Conservation (phyloP, 2,888 invertebrate genomes). For the Ptychoptera contaminata region DNA sequence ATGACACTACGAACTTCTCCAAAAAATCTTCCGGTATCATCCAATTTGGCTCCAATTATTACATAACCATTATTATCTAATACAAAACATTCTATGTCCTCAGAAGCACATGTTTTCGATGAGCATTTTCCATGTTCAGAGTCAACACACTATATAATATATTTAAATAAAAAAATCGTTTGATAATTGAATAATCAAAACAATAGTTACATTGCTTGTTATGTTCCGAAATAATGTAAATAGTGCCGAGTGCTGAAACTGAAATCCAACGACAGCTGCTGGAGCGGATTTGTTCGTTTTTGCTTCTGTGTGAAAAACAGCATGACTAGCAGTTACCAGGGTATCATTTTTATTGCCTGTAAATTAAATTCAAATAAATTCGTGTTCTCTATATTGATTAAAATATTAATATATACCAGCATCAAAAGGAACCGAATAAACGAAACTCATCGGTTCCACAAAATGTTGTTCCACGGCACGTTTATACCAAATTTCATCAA, state of each 20-base stretch:
- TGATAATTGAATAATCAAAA: slow-evolving; percentile 1
- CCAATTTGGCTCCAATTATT: slow-evolving; percentile 53
- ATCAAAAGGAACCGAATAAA: slow-evolving; percentile 63
- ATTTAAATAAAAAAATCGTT: no score
- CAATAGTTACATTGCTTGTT: slow-evolving; percentile 47
- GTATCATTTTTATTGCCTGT: slow-evolving; percentile 36
- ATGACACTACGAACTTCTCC: slow-evolving; percentile 68
- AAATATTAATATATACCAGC: slow-evolving; percentile 23
- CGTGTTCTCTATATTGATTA: not conserved
- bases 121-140: not conserved
- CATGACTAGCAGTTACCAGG: slow-evolving; percentile 72
- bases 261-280: slow-evolving; percentile 57
- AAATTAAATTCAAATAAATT: not conserved
- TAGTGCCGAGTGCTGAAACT: slow-evolving; percentile 65
- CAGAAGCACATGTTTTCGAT: slow-evolving; percentile 42
- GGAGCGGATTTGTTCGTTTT: slow-evolving; percentile 39
- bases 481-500: slow-evolving; percentile 80
- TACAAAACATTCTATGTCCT: slow-evolving; percentile 63
- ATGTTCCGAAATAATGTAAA: slow-evolving; percentile 63
- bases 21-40: slow-evolving; percentile 70
- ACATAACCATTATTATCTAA: slow-evolving; percentile 84
- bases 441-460: slow-evolving; percentile 60
- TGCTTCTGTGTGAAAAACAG: slow-evolving; percentile 51
- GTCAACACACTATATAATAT: slow-evolving; percentile 11
- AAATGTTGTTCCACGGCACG: slow-evolving; percentile 77